Conservation (phyloP, 2,113 vertebrate genomes). For the Excalfactoria chinensis region DNA sequence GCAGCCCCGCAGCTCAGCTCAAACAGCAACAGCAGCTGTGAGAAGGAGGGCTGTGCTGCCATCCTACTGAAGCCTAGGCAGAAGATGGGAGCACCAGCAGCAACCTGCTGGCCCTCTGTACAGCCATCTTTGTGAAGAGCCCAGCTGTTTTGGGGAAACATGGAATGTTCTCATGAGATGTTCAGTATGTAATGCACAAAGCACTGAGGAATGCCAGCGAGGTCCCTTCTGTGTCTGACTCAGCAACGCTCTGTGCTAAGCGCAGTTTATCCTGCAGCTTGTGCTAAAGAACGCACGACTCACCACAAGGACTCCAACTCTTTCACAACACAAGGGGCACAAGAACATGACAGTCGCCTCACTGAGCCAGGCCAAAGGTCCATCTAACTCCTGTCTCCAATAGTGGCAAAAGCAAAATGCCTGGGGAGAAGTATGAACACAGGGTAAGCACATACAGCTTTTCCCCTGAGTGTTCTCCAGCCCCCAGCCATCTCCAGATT, state of each 20-base stretch:
- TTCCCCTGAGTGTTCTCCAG: slow-evolving; percentile 58
- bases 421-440: slow-evolving; percentile 61
- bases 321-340: slow-evolving; percentile 12
- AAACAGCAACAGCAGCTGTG: neutral
- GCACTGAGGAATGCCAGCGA: neutral
- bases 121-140: neutral
- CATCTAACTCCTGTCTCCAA: slow-evolving; percentile 51
- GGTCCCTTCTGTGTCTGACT: slow-evolving; percentile 33
- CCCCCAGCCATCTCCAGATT: slow-evolving; percentile 1
- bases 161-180: neutral
- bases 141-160: neutral
- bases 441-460: slow-evolving; percentile 62
- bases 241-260: slow-evolving; percentile 21
- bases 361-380: slow-evolving; percentile 66
- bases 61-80: neutral
- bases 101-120: neutral
- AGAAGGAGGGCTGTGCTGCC: neutral
- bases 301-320: slow-evolving; percentile 48
- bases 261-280: neutral
- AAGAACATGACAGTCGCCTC: slow-evolving; percentile 26
- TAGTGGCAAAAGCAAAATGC: slow-evolving; percentile 62
- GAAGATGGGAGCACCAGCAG: neutral
- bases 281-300: neutral
- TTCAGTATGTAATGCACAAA: neutral
- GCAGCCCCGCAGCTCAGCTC: neutral